phyloP scores from a whole-genome alignment of 2,888 invertebrate species.

The Exephanes ischioxanthus region DNA sequence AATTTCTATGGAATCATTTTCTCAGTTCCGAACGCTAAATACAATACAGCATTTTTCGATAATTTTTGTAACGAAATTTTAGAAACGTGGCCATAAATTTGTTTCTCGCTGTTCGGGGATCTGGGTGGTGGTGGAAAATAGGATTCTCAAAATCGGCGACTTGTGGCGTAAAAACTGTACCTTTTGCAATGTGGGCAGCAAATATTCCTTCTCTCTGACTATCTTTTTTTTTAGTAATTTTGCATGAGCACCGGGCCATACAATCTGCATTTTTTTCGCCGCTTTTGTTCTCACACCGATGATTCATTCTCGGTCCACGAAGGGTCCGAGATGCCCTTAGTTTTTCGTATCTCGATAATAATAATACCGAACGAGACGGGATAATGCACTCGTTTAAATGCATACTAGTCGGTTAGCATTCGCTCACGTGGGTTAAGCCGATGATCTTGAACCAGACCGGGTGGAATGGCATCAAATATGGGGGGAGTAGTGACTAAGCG shows the following conservation, averaged over 20 bases:
- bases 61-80: background rate
- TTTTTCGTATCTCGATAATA: conserved; percentile 52
- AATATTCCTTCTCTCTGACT: too few species aligned
- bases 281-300: background rate
- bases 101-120: too few species aligned
- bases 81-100: background rate
- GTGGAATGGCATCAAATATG: background rate
- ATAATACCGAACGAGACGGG: conserved; percentile 55
- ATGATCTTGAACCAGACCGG: conserved; percentile 45
- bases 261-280: background rate
- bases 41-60: background rate
- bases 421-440: conserved; percentile 75
- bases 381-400: conserved; percentile 83
- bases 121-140: too few species aligned
- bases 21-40: background rate
- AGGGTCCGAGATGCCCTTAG: conserved; percentile 6
- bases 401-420: conserved; percentile 80
- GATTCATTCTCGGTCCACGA: conserved; percentile 5
- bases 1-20: background rate
- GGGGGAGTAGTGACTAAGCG: conserved; percentile 6
- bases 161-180: too few species aligned
- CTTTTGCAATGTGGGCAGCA: too few species aligned
- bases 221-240: background rate
- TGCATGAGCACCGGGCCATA: background rate
- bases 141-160: too few species aligned